Evolutionary conservation across 2,888 invertebrate species (phyloP).

Genomic region (Acleris sparsana): DNA sequence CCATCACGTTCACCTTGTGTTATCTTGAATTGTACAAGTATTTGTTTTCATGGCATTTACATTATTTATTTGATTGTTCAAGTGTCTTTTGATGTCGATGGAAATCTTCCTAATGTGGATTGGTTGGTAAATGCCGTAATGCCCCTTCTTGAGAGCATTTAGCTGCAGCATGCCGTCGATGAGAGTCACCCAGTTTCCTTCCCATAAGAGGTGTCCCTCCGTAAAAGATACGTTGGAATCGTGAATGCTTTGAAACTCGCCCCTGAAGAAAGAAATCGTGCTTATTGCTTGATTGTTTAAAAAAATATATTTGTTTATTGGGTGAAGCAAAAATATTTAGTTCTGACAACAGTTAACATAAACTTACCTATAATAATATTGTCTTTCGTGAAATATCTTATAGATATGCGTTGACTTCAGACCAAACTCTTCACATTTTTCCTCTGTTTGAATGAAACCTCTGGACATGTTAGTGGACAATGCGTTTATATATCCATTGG

Average conservation of each 20-base stretch:
- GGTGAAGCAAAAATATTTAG: background rate
- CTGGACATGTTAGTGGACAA: conserved; percentile 28
- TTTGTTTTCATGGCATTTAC: conserved; percentile 20
- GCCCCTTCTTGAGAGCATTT: conserved; percentile 84
- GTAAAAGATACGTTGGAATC: conserved; percentile 48
- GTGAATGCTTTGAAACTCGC: conserved; percentile 55
- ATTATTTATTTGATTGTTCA: conserved; percentile 7
- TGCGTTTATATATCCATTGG: conserved; percentile 46
- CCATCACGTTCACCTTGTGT: conserved; percentile 24
- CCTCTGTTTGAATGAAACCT: conserved; percentile 41
- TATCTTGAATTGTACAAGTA: conserved; percentile 17
- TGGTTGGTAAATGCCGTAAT: conserved; percentile 85
- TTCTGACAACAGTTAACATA: conserved; percentile 29
- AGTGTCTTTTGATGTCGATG: conserved; percentile 52
- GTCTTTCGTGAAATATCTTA: conserved; percentile 48
- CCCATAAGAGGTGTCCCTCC: conserved; percentile 82
- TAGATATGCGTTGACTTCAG: conserved; percentile 49
- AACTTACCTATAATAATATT: conserved; percentile 53
- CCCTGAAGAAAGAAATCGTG: conserved; percentile 45
- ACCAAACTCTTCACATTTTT: conserved; percentile 3
- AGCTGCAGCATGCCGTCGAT: conserved; percentile 93
- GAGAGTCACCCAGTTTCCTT: conserved; percentile 90
- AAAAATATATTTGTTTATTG: too few species aligned
- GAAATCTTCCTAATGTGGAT: conserved; percentile 60
- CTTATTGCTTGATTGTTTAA: background rate